Evolutionary conservation across 1,140 invertebrate genomes (phyloP).

Genomic region (Listronotus bonariensis): DNA sequence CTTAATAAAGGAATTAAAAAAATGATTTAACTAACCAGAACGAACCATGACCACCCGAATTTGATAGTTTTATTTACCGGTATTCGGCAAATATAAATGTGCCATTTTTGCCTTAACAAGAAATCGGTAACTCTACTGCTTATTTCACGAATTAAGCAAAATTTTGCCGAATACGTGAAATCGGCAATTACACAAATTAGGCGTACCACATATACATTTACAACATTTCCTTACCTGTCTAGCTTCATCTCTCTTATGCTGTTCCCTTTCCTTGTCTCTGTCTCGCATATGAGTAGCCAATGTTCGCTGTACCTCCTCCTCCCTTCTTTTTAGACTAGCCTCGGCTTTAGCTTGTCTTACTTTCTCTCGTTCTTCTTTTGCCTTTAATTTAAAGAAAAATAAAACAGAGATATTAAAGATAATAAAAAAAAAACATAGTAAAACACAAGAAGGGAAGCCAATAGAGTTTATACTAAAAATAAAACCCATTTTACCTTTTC

Average conservation of each 20-base stretch:
- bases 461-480: background rate
- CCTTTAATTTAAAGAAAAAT: constrained; percentile 44
- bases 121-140: no score
- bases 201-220: no score
- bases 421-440: background rate
- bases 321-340: constrained; percentile 88
- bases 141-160: no score
- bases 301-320: constrained; percentile 89
- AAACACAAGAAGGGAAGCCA: background rate
- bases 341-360: constrained; percentile 83
- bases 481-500: constrained; percentile 56
- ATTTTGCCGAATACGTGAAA: no score
- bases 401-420: background rate
- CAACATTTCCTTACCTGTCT: constrained; percentile 66
- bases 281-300: constrained; percentile 92
- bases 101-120: no score
- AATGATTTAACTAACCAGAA: no score
- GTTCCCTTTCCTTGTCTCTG: constrained; percentile 95
- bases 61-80: no score
- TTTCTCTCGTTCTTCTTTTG: constrained; percentile 72
- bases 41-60: no score
- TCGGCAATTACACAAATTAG: no score
- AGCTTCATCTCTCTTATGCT: constrained; percentile 94
- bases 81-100: no score
- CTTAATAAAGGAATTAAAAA: no score